These are phyloP conservation scores for Ophioninae sp. DNA, from an alignment of 2,888 invertebrate species.

Conservation along the genomic window DNA sequence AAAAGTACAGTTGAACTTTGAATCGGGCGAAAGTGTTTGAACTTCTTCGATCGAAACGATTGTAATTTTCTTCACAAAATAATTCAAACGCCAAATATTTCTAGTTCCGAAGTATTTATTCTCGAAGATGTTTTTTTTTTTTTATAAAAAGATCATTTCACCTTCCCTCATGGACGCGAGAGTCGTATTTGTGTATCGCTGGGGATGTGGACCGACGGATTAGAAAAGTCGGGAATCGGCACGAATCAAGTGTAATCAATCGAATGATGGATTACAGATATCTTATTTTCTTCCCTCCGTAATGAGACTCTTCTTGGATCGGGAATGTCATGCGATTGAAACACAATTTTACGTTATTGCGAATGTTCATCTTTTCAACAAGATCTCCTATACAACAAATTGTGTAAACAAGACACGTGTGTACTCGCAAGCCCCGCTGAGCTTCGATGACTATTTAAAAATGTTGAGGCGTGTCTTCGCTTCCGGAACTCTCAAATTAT, in stretches of 20 bases:
- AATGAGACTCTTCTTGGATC: slow-evolving; percentile 2
- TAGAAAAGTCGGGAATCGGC: not conserved
- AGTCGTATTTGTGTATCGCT: not conserved
- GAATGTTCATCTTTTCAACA: slow-evolving; percentile 77
- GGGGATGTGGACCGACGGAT: not conserved
- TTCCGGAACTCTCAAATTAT: slow-evolving; percentile 26
- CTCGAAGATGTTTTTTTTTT: slow-evolving; percentile 4
- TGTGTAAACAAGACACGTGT: slow-evolving; percentile 75
- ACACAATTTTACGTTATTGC: slow-evolving; percentile 69
- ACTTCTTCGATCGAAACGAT: not conserved
- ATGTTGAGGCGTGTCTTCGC: slow-evolving; percentile 48
- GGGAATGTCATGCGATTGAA: slow-evolving; percentile 55
- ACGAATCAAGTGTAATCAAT: not conserved
- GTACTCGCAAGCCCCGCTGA: slow-evolving; percentile 62
- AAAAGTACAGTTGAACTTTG: slow-evolving; percentile 30
- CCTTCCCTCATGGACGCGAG: slow-evolving; percentile 10
- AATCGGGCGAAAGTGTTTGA: not conserved
- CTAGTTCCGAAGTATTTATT: slow-evolving; percentile 13
- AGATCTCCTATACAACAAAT: slow-evolving; percentile 76
- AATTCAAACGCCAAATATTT: slow-evolving; percentile 3
- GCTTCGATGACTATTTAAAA: slow-evolving; percentile 44
- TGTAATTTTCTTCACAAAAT: not conserved
- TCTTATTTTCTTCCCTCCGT: not conserved
- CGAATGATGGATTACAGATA: not conserved
- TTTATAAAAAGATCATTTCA: slow-evolving; percentile 28